These are phyloP conservation scores for Leptarthrus brevirostris DNA, from an alignment of 2,888 invertebrate species.

Conservation along the genomic window DNA sequence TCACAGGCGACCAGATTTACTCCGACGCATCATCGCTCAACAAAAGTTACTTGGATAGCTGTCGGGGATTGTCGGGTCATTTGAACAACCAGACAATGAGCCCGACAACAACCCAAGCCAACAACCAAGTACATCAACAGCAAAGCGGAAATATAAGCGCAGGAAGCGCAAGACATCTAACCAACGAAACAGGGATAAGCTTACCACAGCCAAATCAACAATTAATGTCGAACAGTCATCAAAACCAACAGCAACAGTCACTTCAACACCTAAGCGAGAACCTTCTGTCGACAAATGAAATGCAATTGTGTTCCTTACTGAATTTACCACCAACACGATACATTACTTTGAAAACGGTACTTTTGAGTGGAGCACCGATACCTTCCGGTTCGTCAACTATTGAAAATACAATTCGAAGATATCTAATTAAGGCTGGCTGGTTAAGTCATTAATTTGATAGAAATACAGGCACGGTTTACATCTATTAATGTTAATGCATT, in stretches of 20 bases:
- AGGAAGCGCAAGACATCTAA: conserved; percentile 54
- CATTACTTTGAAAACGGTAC: conserved; percentile 87
- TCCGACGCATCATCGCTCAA: conserved; percentile 68
- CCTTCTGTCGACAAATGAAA: conserved; percentile 76
- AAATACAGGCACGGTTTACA: no score
- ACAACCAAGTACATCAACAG: conserved; percentile 49
- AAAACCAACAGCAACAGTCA: conserved; percentile 64
- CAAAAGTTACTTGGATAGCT: conserved; percentile 68
- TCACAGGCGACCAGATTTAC: conserved; percentile 70
- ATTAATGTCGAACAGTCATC: conserved; percentile 73
- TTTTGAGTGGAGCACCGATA: conserved; percentile 70
- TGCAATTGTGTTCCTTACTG: conserved; percentile 80
- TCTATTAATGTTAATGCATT: no score
- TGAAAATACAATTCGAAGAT: conserved; percentile 68
- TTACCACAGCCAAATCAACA: conserved; percentile 62
- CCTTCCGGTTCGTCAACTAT: conserved; percentile 59
- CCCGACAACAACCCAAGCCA: conserved; percentile 64
- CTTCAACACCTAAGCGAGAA: conserved; percentile 67
- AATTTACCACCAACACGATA: conserved; percentile 89
- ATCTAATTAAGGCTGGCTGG: no score
- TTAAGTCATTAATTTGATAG: no score
- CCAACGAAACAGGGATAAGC: conserved; percentile 56
- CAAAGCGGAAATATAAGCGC: conserved; percentile 58
- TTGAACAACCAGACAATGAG: conserved; percentile 72
- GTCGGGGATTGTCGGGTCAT: conserved; percentile 68